Evolutionary conservation across 2,888 invertebrate genomes (phyloP), one percentile per base, ranked within the genome.

Genomic region (Drosophila buzzatii): DNA sequence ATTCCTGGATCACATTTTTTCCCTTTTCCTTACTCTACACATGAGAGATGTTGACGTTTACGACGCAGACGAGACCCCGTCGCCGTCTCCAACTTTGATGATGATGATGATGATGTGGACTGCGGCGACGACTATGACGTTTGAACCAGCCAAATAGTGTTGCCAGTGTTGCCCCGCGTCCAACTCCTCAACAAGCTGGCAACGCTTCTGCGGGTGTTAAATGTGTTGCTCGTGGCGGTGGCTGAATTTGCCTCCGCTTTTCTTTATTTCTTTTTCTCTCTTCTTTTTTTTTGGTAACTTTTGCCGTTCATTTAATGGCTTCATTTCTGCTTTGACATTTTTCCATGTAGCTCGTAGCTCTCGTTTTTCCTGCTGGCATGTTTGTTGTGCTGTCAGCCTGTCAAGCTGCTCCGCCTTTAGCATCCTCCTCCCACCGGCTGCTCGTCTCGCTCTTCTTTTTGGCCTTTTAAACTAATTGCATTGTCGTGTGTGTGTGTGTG

Each of bases 261-360:
- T 63, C 65, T 58, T 56, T 18, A 31, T 39, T 70, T 57, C 53
- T 51, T 65, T 27, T 65, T 56, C 6, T 27, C 27, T 27, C 27
- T 67, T 33, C n/a, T 70, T 56, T 42, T 62, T 62, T 53, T 51
- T 35, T 20, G 68, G 71, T 64, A 88, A 89, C 84, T 89, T 85
- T 83, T 81, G 89, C 76, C 84, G 89, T 85, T 88, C 86, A 83
- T 85, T 86, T 86, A 86, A 86, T 86, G 89, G 85, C 89, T 86
- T 86, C 85, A 89, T 87, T 89, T 83, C 67, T 89, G 88, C 86
- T 89, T 85, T 86, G 89, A 86, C 89, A 86, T 87, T 86, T 82
- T 80, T 77, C 73, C 86, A 78, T 83, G 83, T 64, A 73, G 72
- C 81, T 67, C 76, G 70, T 64, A 58, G 80, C 69, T 81, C 79